Conservation (phyloP, 1,140 invertebrate genomes). For the Pseudoatta argentina region DNA sequence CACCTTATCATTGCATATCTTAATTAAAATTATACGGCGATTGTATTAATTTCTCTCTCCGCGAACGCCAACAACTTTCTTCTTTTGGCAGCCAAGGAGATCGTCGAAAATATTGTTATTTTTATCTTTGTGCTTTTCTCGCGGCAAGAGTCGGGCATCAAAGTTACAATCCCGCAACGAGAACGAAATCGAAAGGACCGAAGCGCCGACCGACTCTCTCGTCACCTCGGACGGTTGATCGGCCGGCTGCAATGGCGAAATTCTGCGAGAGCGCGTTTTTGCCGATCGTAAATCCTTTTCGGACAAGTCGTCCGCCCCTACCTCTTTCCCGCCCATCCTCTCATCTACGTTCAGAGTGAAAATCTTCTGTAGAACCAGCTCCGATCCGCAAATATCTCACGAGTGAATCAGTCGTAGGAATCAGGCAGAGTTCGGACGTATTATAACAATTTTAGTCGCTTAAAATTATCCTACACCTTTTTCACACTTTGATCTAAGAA, state of each 20-base stretch:
- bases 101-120: slow-evolving; percentile 42
- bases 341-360: slow-evolving; percentile 52
- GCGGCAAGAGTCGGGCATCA: slow-evolving; percentile 19
- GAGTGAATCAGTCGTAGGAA: slow-evolving; percentile 59
- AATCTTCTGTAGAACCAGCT: slow-evolving; percentile 58
- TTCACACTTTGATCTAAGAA: neutral
- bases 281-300: slow-evolving; percentile 73
- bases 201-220: slow-evolving; percentile 63
- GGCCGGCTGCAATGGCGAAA: slow-evolving; percentile 66
- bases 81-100: slow-evolving; percentile 21
- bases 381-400: slow-evolving; percentile 50
- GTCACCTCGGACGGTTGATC: slow-evolving; percentile 19
- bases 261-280: slow-evolving; percentile 62
- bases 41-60: slow-evolving; percentile 9
- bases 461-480: neutral
- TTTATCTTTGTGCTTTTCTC: slow-evolving; percentile 39
- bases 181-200: slow-evolving; percentile 76
- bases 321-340: slow-evolving; percentile 5
- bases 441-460: slow-evolving; percentile 8
- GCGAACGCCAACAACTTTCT: slow-evolving; percentile 11
- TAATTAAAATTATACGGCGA: neutral
- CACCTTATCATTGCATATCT: neutral
- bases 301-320: slow-evolving; percentile 50
- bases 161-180: slow-evolving; percentile 50
- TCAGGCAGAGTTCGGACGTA: neutral